Evolutionary conservation across 2,113 vertebrate species (phyloP).

Genomic region (Physeter macrocephalus): DNA sequence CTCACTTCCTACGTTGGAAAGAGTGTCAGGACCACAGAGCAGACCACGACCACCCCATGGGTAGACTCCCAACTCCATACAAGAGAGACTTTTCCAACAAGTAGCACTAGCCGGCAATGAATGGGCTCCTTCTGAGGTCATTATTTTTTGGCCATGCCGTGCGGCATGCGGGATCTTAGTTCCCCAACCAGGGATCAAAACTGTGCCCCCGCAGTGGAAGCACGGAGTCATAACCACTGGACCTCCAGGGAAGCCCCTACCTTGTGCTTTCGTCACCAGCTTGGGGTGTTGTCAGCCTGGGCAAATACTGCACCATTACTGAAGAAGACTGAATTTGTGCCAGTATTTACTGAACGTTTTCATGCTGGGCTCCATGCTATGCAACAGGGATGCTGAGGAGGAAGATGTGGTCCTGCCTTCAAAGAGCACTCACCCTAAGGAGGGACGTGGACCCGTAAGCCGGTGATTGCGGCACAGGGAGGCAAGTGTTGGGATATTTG

Average conservation of each 20-base stretch:
- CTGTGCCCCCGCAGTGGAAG: too few relatives aligned
- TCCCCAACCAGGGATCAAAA: too few relatives aligned
- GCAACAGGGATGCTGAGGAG: background rate
- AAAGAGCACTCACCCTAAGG: background rate
- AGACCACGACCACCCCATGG: background rate
- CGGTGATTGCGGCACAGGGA: fast-evolving
- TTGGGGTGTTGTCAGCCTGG: background rate
- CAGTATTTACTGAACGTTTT: background rate
- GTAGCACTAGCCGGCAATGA: background rate
- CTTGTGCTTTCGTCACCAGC: background rate
- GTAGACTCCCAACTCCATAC: background rate
- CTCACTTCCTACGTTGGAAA: background rate
- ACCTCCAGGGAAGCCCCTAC: too few relatives aligned
- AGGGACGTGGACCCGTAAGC: background rate
- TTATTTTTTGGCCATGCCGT: too few relatives aligned
- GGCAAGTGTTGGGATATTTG: background rate
- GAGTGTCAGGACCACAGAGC: background rate
- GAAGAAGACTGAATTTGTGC: background rate
- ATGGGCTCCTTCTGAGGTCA: background rate
- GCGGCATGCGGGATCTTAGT: too few relatives aligned
- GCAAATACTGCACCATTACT: background rate
- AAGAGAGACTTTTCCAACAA: background rate
- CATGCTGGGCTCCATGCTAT: background rate
- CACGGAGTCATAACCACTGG: too few relatives aligned
- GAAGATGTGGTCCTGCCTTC: background rate